Conservation (phyloP, 1,140 invertebrate genomes). For the Manduca sexta region DNA sequence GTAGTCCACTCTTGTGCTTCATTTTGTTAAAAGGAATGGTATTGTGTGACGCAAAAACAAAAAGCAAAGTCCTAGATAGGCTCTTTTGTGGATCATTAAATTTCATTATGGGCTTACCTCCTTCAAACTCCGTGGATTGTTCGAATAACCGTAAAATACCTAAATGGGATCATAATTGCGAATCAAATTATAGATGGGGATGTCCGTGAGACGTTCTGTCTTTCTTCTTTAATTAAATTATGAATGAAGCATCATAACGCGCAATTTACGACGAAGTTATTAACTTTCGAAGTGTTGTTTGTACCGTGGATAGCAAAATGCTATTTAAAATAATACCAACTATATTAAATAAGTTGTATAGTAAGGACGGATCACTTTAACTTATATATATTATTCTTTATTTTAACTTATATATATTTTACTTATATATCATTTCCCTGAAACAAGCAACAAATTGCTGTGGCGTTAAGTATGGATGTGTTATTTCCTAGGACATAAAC, state of each 20-base stretch:
- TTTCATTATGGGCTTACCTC: conserved; percentile 41
- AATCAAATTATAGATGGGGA: conserved; percentile 36
- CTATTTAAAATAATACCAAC: no score
- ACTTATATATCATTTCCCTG: no score
- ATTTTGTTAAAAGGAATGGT: neutral
- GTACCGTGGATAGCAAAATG: no score
- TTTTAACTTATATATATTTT: no score
- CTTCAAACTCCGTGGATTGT: conserved; percentile 31
- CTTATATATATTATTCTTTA: no score
- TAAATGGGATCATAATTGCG: conserved; percentile 41
- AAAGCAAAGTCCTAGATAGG: conserved; percentile 9
- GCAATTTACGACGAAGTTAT: no score
- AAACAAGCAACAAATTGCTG: no score
- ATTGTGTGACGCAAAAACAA: conserved; percentile 1
- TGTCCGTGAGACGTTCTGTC: conserved; percentile 1
- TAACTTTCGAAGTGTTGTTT: no score
- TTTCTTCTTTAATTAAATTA: neutral
- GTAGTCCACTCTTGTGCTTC: neutral
- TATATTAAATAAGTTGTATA: no score
- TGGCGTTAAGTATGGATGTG: no score
- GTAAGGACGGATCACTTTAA: no score
- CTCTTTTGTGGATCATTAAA: conserved; percentile 40
- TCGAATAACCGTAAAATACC: conserved; percentile 41
- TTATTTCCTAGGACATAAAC: no score
- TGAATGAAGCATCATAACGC: neutral